Conservation (phyloP, 2,888 invertebrate genomes). For the Myopa testacea region DNA sequence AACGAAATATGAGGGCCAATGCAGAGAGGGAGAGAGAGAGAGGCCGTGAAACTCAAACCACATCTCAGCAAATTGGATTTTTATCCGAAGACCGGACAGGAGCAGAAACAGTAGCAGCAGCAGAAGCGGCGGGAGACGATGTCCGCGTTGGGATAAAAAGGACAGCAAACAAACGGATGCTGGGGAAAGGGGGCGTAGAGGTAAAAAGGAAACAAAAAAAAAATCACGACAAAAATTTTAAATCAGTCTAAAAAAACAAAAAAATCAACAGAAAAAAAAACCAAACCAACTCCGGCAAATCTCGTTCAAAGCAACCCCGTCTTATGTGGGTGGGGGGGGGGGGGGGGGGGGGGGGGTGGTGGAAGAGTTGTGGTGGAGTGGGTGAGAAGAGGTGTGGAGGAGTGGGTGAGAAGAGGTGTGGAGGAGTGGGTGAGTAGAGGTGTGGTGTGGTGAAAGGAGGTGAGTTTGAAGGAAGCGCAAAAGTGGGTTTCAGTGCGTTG, state of each 20-base stretch:
- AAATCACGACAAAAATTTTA: constrained; percentile 24
- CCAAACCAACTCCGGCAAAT: not conserved
- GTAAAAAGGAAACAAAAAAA: not conserved
- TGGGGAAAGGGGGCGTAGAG: not conserved
- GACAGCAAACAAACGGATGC: constrained; percentile 19
- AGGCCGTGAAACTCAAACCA: constrained; percentile 10
- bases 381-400: not conserved
- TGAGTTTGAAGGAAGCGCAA: no score
- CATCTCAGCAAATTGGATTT: constrained; percentile 34
- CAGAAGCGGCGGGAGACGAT: not conserved
- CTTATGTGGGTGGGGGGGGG: not conserved
- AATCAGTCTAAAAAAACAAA: constrained; percentile 29
- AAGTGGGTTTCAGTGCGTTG: not conserved
- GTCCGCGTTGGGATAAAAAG: not conserved
- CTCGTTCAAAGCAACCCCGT: not conserved
- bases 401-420: not conserved
- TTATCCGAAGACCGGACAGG: constrained; percentile 39
- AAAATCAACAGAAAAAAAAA: not conserved
- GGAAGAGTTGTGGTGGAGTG: not conserved
- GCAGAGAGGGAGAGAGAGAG: not conserved
- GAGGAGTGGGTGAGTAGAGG: not conserved
- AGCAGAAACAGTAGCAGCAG: constrained; percentile 20
- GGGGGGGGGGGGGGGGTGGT: not conserved
- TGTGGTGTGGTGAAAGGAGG: no score
- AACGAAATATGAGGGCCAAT: not conserved